phyloP scores from a whole-genome alignment of 2,797 vertebrate genomes.

The Psittacula derbiana region DNA sequence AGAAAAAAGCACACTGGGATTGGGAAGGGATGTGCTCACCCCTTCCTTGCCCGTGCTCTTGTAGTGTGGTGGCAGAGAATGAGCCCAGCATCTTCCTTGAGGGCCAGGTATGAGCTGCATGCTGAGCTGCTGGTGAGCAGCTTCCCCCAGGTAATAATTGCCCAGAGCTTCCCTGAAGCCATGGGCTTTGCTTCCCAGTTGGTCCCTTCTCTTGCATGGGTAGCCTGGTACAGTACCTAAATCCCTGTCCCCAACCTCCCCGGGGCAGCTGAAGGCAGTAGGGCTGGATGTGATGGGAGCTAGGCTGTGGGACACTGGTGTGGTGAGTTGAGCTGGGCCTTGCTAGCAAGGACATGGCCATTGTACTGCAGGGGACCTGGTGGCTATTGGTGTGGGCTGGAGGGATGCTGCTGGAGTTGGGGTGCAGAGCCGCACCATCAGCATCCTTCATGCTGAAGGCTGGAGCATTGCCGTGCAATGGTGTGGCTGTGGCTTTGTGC shows the following conservation, averaged over 20 bases:
- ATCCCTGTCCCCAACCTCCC: not conserved
- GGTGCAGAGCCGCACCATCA: not conserved
- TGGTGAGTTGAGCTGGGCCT: not conserved
- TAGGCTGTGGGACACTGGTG: not conserved
- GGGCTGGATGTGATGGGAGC: not conserved
- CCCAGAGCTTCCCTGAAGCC: not conserved
- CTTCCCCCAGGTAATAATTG: not conserved
- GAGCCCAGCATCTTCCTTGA: not conserved
- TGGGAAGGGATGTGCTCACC: not conserved
- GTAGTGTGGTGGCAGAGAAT: not conserved
- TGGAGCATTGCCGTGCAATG: not conserved
- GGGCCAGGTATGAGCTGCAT: not conserved
- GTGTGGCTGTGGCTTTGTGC: not conserved
- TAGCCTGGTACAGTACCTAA: not conserved
- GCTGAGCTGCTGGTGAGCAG: not conserved
- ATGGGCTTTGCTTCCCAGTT: too few relatives aligned
- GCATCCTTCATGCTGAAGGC: not conserved
- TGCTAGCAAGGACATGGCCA: accelerated
- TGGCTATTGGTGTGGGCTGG: not conserved
- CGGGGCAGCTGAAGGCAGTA: not conserved
- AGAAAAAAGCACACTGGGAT: accelerated
- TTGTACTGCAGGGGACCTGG: not conserved
- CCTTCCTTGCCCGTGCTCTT: not conserved
- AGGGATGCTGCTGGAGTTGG: not conserved
- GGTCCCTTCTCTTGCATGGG: not conserved